These are phyloP conservation scores for Formica selysi DNA, from an alignment of 1,140 invertebrate species.

Conservation along the genomic window DNA sequence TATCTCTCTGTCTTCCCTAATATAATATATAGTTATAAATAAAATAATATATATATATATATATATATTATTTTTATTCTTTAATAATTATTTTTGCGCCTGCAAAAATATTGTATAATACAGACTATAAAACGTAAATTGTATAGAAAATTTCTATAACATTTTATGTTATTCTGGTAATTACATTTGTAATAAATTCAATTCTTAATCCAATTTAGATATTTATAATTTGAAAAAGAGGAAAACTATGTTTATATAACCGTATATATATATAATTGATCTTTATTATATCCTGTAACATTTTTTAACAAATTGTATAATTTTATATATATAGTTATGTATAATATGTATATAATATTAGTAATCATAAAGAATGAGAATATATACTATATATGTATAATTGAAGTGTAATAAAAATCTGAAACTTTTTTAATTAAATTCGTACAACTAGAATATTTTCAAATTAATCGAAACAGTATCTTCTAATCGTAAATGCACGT, in stretches of 20 bases:
- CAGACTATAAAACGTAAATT: too few relatives aligned
- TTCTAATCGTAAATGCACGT: conserved; percentile 25
- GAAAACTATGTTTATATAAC: conserved; percentile 55
- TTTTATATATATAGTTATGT: conserved; percentile 63
- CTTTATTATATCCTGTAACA: conserved; percentile 69
- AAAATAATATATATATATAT: too few relatives aligned
- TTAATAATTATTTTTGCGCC: too few relatives aligned
- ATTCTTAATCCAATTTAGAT: too few relatives aligned
- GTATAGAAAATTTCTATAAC: too few relatives aligned
- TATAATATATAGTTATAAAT: too few relatives aligned
- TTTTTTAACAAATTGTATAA: conserved; percentile 73
- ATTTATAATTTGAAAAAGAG: too few relatives aligned
- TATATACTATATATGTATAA: conserved; percentile 62
- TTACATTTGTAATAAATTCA: too few relatives aligned
- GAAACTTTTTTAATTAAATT: conserved; percentile 42
- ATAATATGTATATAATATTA: conserved; percentile 51
- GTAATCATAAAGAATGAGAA: conserved; percentile 66
- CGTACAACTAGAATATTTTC: conserved; percentile 44
- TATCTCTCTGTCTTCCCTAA: too few relatives aligned
- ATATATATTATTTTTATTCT: too few relatives aligned
- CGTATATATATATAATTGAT: conserved; percentile 46
- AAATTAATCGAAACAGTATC: conserved; percentile 54
- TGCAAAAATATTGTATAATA: too few relatives aligned
- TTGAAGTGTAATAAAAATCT: conserved; percentile 61
- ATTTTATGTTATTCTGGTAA: too few relatives aligned